phyloP scores from a whole-genome alignment of 2,797 vertebrate species.

The Poecile montanus region DNA sequence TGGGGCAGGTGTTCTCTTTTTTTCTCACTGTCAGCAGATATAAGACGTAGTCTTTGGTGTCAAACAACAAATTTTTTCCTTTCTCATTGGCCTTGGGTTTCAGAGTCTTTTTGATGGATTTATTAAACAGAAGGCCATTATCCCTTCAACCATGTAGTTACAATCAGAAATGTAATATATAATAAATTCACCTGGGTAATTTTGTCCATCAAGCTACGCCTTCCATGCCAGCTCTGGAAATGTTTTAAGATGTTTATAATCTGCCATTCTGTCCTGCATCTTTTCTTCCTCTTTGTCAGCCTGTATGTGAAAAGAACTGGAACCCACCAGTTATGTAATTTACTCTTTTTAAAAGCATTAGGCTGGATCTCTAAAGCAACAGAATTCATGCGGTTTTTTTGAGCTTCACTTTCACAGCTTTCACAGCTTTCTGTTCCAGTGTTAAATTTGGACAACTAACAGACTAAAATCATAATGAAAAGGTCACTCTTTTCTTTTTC shows the following conservation, averaged over 20 bases:
- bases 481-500: not conserved
- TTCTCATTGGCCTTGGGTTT: not conserved
- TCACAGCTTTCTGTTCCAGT: not conserved
- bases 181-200: not conserved
- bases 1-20: not conserved
- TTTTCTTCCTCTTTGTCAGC: not conserved
- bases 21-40: not conserved
- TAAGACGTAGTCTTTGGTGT: fast-evolving
- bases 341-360: not conserved
- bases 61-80: not conserved
- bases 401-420: not conserved
- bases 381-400: not conserved
- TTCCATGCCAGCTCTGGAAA: not conserved
- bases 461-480: not conserved
- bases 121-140: not conserved
- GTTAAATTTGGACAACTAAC: not conserved
- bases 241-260: not conserved
- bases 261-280: not conserved
- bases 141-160: not conserved
- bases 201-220: not conserved
- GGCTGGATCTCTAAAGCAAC: not conserved
- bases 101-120: not conserved
- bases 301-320: not conserved
- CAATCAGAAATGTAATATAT: not conserved
- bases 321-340: not conserved